Evolutionary conservation across 2,797 vertebrate genomes (phyloP).

Genomic region (Amniataba percoides): DNA sequence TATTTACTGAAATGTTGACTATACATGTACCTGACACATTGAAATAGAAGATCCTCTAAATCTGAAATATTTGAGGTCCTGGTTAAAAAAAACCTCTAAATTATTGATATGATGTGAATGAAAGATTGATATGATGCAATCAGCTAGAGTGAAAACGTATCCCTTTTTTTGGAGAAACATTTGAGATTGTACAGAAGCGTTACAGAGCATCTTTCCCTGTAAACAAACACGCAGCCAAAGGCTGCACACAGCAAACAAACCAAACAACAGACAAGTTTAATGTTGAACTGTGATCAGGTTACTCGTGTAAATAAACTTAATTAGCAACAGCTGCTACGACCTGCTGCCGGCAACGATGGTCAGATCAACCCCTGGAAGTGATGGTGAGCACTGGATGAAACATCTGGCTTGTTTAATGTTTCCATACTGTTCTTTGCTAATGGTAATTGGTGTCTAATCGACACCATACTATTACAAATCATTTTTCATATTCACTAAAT

Average conservation of each 20-base stretch:
- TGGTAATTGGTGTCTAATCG: background rate
- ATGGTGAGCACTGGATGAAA: background rate
- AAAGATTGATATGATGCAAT: background rate
- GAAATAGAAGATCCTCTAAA: background rate
- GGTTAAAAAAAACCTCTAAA: background rate
- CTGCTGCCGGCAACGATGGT: background rate
- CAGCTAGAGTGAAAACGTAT: too few species aligned
- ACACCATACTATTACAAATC: background rate
- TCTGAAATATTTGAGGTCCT: background rate
- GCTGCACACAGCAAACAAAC: background rate
- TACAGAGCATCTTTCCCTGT: background rate
- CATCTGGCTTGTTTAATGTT: background rate
- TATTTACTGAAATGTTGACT: background rate
- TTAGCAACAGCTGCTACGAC: background rate
- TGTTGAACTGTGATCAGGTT: background rate
- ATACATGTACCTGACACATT: background rate
- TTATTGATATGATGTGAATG: background rate
- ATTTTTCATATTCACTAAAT: too few species aligned
- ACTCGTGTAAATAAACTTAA: background rate
- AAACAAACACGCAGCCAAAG: background rate
- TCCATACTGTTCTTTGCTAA: background rate
- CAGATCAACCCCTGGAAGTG: background rate
- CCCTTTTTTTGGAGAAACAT: too few species aligned
- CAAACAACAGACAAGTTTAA: background rate
- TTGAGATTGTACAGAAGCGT: background rate